Conservation (phyloP, 2,797 vertebrate species). For the Telmatherina bonti region DNA sequence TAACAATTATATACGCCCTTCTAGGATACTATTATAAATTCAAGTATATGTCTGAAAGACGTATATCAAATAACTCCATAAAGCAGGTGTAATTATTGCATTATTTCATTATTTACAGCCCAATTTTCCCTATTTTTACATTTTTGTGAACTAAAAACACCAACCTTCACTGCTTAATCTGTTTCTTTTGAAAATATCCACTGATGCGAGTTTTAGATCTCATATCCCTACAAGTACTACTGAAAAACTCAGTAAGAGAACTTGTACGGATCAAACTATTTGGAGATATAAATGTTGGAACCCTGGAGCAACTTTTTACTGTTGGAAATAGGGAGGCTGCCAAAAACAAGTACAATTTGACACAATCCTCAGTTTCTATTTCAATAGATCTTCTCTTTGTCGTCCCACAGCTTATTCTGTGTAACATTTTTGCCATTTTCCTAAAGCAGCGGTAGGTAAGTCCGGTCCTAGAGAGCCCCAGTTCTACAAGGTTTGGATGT, state of each 20-base stretch:
- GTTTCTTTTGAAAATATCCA: not conserved
- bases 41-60: slow-evolving; percentile 23
- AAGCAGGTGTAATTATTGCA: slow-evolving; percentile 1
- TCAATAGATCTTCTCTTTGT: too few relatives aligned
- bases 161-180: not conserved
- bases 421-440: not conserved
- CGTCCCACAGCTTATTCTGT: not conserved
- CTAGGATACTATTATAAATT: slow-evolving; percentile 23
- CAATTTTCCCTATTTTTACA: slow-evolving; percentile 5
- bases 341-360: not conserved
- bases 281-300: not conserved
- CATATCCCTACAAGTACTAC: not conserved
- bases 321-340: not conserved
- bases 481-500: too few relatives aligned
- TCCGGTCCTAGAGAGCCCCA: too few relatives aligned
- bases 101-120: too few relatives aligned
- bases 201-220: not conserved
- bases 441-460: not conserved
- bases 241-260: not conserved
- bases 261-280: not conserved
- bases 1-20: slow-evolving; percentile 27
- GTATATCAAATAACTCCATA: slow-evolving; percentile 10
- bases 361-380: too few relatives aligned
- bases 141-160: not conserved
- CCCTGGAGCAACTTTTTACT: not conserved